phyloP scores from a whole-genome alignment of 53 echinoderm and acorn worm species.

The Echinometra lucunter region DNA sequence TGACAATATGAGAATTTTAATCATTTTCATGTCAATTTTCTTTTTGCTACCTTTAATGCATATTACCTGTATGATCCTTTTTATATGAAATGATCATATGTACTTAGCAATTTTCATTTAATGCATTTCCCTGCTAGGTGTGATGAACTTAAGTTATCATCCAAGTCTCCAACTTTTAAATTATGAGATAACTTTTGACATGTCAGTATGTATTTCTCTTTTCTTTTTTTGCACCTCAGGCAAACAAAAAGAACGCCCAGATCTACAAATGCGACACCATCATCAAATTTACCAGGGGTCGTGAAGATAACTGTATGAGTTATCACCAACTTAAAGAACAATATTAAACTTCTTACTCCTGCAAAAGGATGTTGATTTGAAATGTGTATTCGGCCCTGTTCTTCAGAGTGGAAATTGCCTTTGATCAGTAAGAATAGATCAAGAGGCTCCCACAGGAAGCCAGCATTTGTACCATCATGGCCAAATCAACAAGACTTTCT shows the following conservation, averaged over 20 bases:
- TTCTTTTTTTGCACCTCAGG: constrained; percentile 1
- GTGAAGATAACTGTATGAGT: constrained; percentile 65
- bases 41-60: too few species aligned
- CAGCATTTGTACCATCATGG: neutral
- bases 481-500: neutral
- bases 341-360: constrained; percentile 16
- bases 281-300: constrained; percentile 58
- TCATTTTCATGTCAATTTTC: too few species aligned
- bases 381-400: constrained; percentile 19
- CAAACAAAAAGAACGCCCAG: constrained; percentile 61
- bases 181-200: neutral
- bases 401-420: neutral
- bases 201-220: neutral
- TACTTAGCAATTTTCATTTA: too few species aligned
- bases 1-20: too few species aligned
- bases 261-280: constrained; percentile 41
- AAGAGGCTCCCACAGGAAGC: neutral
- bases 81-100: too few species aligned
- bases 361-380: constrained; percentile 4
- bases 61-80: too few species aligned
- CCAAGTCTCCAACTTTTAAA: neutral
- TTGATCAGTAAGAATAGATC: neutral
- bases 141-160: neutral
- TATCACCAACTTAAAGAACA: neutral
- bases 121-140: too few species aligned